phyloP scores from a whole-genome alignment of 2,797 vertebrate species.

The Ficedula albicollis region DNA sequence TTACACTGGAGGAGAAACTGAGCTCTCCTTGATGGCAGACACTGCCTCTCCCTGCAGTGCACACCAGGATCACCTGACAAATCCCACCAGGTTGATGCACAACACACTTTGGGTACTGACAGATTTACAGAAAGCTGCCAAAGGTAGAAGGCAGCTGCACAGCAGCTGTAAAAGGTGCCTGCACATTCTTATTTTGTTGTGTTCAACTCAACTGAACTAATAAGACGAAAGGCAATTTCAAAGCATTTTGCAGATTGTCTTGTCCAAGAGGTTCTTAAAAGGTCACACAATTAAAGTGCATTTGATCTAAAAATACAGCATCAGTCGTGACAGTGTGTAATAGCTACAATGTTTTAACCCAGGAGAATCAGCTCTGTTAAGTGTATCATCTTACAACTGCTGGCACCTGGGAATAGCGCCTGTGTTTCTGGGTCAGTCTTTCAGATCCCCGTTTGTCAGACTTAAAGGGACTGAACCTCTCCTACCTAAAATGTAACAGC shows the following conservation, averaged over 20 bases:
- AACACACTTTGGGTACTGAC: background rate
- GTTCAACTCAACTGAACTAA: background rate
- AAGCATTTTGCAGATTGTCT: constrained; percentile 17
- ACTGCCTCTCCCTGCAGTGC: background rate
- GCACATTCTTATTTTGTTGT: background rate
- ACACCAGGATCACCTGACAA: background rate
- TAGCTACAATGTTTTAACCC: background rate
- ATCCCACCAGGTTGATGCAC: background rate
- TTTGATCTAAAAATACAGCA: background rate
- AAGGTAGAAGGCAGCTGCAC: constrained; percentile 4
- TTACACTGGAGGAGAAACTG: background rate
- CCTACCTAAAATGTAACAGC: background rate
- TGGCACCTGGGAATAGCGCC: background rate
- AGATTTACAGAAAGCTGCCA: constrained; percentile 21
- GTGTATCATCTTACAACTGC: background rate
- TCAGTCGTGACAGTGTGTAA: background rate
- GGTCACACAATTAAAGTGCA: background rate
- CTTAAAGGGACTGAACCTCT: background rate
- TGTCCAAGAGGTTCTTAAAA: constrained; percentile 34
- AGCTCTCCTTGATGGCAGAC: background rate
- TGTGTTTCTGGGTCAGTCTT: constrained; percentile 34
- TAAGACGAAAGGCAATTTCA: constrained; percentile 23
- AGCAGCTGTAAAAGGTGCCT: background rate
- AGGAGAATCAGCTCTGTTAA: background rate
- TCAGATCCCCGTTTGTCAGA: background rate